phyloP scores from a whole-genome alignment of 2,797 vertebrate genomes.

The Sebastes variabilis region DNA sequence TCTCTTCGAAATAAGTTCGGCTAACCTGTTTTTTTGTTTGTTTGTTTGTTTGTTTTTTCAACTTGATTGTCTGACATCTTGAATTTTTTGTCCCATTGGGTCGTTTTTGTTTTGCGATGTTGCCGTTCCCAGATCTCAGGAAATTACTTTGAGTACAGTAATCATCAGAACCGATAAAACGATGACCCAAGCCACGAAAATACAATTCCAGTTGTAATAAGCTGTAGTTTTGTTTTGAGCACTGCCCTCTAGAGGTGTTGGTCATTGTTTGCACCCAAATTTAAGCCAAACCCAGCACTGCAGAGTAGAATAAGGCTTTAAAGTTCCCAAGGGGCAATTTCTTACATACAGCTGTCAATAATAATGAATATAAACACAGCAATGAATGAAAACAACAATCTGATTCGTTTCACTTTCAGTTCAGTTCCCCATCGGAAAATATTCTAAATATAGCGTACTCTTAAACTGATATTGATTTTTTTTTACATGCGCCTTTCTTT shows the following conservation, averaged over 20 bases:
- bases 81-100: not conserved
- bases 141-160: not conserved
- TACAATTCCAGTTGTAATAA: not conserved
- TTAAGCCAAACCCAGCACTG: not conserved
- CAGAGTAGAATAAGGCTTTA: not conserved
- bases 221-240: not conserved
- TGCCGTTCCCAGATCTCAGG: not conserved
- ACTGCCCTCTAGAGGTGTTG: not conserved
- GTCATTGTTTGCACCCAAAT: not conserved
- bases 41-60: too few relatives aligned
- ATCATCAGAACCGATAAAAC: not conserved
- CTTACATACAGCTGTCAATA: not conserved
- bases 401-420: too few relatives aligned
- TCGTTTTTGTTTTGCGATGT: not conserved
- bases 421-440: too few relatives aligned
- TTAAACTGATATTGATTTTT: too few relatives aligned
- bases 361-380: not conserved
- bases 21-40: not conserved
- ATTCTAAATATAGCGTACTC: too few relatives aligned
- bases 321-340: not conserved
- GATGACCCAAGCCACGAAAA: not conserved
- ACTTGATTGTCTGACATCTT: not conserved
- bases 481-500: too few relatives aligned
- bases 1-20: not conserved
- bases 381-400: not conserved